Percentiles rank a stretch among this genome's conserved stretches.
These are phyloP conservation scores for Brachyptera risi DNA, from an alignment of 2,888 invertebrate species.

Conservation along the genomic window DNA sequence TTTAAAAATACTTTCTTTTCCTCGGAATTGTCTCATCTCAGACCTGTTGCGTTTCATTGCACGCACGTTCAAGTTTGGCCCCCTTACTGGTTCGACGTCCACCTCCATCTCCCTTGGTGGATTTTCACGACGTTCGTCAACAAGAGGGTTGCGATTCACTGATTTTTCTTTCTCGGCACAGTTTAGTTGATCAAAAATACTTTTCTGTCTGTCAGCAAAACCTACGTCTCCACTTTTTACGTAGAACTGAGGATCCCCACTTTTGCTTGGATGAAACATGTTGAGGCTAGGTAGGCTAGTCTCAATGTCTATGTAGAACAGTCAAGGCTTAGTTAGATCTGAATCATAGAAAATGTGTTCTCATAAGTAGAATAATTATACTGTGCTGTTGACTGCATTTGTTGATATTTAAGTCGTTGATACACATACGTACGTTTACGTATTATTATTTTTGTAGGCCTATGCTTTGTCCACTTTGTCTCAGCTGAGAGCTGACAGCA, in stretches of 20 bases:
- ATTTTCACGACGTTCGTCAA: constrained; percentile 1
- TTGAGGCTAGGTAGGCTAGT: too few species aligned
- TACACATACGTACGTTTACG: too few species aligned
- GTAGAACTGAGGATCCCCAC: constrained; percentile 21
- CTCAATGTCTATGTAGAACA: too few species aligned
- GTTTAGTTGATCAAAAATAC: constrained; percentile 64
- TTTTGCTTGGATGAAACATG: too few species aligned
- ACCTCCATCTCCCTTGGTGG: background rate
- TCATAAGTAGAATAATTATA: too few species aligned
- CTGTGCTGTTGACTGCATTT: too few species aligned
- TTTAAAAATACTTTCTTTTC: constrained; percentile 76
- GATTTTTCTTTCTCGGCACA: constrained; percentile 55
- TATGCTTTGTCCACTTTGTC: too few species aligned
- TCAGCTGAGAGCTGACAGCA: too few species aligned
- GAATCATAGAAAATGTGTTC: too few species aligned
- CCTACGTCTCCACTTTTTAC: constrained; percentile 39
- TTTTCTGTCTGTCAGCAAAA: constrained; percentile 59
- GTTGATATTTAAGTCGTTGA: too few species aligned
- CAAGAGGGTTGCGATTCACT: constrained; percentile 40
- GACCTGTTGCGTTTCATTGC: constrained; percentile 41
- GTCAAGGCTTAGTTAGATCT: too few species aligned
- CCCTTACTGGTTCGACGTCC: constrained; percentile 1
- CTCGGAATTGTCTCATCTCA: constrained; percentile 59
- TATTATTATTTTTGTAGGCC: too few species aligned
- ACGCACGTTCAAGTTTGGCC: constrained; percentile 30